Percentiles rank a stretch among this genome's conserved stretches.
Conservation (phyloP, 2,113 vertebrate species). For the Panthera tigris region DNA sequence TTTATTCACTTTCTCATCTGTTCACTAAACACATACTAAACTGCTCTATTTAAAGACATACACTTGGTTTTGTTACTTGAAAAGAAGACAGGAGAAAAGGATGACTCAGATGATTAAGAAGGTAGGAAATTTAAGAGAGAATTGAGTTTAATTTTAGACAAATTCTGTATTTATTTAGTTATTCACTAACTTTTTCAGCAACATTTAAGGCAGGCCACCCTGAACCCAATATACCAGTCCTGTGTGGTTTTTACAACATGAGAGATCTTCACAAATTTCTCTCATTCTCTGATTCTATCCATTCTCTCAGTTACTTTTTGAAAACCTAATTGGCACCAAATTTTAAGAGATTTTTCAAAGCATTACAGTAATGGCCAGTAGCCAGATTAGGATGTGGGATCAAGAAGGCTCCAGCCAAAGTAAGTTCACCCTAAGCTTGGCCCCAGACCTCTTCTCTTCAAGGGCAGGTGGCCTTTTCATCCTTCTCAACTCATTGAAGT, state of each 20-base stretch:
- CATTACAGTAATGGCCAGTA: background rate
- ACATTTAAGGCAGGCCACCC: background rate
- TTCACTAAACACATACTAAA: background rate
- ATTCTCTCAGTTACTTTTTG: conserved; percentile 37
- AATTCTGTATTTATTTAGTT: background rate
- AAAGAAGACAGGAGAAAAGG: background rate
- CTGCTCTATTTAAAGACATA: background rate
- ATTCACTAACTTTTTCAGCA: background rate
- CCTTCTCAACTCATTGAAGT: background rate
- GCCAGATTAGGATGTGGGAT: background rate
- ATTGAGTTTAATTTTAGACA: conserved; percentile 3
- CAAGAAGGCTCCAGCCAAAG: background rate
- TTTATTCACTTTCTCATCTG: background rate
- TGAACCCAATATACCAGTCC: background rate
- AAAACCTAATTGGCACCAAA: background rate
- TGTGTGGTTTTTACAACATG: background rate
- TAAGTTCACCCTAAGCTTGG: background rate
- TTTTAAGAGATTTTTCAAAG: conserved; percentile 20
- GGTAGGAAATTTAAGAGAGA: background rate
- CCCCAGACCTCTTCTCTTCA: background rate
- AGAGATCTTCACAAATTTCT: background rate
- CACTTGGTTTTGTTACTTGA: background rate
- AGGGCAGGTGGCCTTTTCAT: background rate
- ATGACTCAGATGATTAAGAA: background rate
- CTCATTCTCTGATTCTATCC: background rate